Percentiles rank a stretch among this genome's conserved stretches.
These are phyloP conservation scores for Myotis pilosus DNA, from an alignment of 2,797 vertebrate species.

Conservation along the genomic window DNA sequence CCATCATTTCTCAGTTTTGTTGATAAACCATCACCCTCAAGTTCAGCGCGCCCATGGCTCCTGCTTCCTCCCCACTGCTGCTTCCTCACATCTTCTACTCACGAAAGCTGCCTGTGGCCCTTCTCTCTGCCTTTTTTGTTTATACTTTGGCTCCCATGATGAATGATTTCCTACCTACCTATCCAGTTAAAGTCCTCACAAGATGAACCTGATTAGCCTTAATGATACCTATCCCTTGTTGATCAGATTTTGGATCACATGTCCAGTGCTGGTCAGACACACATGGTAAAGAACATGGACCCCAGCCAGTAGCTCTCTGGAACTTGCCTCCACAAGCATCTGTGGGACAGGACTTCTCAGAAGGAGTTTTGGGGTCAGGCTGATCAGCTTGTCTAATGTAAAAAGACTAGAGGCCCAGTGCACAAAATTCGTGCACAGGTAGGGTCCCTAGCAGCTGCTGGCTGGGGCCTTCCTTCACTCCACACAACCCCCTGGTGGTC, in stretches of 20 bases:
- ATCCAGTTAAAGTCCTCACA: background rate
- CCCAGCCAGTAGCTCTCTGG: background rate
- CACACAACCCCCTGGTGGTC: too few relatives aligned
- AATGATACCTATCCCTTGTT: background rate
- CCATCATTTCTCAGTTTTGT: too few relatives aligned
- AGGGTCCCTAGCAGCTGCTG: too few relatives aligned
- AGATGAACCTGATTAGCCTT: background rate
- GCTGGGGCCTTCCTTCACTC: too few relatives aligned
- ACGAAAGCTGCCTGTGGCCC: background rate
- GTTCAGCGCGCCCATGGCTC: background rate
- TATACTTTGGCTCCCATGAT: background rate
- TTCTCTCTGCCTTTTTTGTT: background rate
- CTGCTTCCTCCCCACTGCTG: background rate
- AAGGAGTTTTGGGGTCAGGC: too few relatives aligned
- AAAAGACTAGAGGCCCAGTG: background rate
- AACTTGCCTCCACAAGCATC: background rate
- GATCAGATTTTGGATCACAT: background rate
- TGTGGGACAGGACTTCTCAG: background rate
- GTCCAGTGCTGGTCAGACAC: background rate
- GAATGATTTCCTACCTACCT: background rate
- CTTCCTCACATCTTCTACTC: background rate
- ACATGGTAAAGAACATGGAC: background rate
- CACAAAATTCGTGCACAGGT: too few relatives aligned
- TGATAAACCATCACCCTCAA: accelerated
- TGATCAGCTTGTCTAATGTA: background rate